Evolutionary conservation across 2,113 vertebrate species (phyloP), one percentile per base, ranked within the genome.

Genomic region (Oncorhynchus clarkii): DNA sequence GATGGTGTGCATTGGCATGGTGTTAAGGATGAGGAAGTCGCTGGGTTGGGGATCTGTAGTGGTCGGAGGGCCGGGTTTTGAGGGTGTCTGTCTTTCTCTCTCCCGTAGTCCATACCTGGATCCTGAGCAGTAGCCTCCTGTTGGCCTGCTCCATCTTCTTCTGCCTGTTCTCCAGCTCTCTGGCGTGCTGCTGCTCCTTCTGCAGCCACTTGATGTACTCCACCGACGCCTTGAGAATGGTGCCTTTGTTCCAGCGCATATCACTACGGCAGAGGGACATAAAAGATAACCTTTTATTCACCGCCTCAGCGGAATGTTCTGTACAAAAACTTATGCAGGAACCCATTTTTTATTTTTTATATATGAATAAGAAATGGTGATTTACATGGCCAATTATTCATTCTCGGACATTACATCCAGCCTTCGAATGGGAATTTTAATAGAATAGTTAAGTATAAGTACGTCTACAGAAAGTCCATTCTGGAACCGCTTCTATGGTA

Each of bases 171-270:
- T 99, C 97, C 91, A 99, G 94, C 93, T 98, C 97, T 75, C 94
- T 92, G 26, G 95, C 93, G 84, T 95, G 96, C 91, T 97, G 97
- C 94, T 99, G 98, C 94, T 99, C 97, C 93, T 97, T 99, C 91
- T 99, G 97, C 88, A 99, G 93, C 98, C 98, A 99, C 94, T 95
- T 96, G 91, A 99, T 99, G 95, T 99, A 99, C 94, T 99, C 98
- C 89, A 99, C 98, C 6, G 97, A 99, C 92, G 97, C 98, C 93
- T 98, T 99, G 85, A 99, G 95, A 94, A 99, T 99, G 86, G 97
- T 99, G 84, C 98, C 98, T 96, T 99, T 99, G 96, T 99, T 99
- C 98, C 98, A 99, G 88, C 97, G 96, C 96, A 97, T 97, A 96
- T 99, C 98, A 88, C 98, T 99, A 94, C 81, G 92, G 93, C 92